Base-by-base conservation (phyloP, 2,888 invertebrate species). In the Amphipyra berbera region DNA sequence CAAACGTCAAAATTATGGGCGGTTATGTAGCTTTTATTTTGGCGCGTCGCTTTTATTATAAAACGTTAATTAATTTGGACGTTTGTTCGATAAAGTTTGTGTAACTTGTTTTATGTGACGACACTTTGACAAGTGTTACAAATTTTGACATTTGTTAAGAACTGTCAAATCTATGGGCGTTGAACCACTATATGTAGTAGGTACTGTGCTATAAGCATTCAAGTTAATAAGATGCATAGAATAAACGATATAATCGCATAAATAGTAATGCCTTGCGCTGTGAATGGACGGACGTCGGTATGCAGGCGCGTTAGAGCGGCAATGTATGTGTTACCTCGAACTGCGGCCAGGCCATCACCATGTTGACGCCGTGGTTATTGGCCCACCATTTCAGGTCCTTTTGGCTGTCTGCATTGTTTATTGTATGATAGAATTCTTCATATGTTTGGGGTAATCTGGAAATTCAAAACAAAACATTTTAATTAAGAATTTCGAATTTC, bases 331-430 rank as follows among this genome's bases (percentile, higher is more conserved):
- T 83, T 96, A 99, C 99, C 97, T 99, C 99, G 96, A 99, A 99
- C 86, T 97, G 96, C 8, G 99, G 99, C 99, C 99, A 99, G 88
- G 98, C 98, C 99, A 99, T 99, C 62, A 98, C 97, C 98, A 99
- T 99, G 90, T 99, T 99, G 73, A 98, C 97, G 57, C 99, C 99
- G 93, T 99, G 98, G 90, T 98, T 99, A 90, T 98, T 98, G 49
- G 99, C 99, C 99, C 99, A 99, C 98, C 98, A 99, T 90, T 98
- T 98, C 75, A 99, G 96, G 95, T 99, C 99, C 92, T 98, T 98
- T 88, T 98, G 97, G 83, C 98, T 97, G 90, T 99, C 99, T 0
- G 98, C 97, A 91, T 98, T 98, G 91, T 98, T 98, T 84, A 99
- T 97, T 81, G 98, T 99, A 88, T 98, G 98, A 92, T 97, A 97